These are phyloP conservation scores for Lasiurus cinereus DNA, from an alignment of 2,113 vertebrate genomes.

Conservation along the genomic window DNA sequence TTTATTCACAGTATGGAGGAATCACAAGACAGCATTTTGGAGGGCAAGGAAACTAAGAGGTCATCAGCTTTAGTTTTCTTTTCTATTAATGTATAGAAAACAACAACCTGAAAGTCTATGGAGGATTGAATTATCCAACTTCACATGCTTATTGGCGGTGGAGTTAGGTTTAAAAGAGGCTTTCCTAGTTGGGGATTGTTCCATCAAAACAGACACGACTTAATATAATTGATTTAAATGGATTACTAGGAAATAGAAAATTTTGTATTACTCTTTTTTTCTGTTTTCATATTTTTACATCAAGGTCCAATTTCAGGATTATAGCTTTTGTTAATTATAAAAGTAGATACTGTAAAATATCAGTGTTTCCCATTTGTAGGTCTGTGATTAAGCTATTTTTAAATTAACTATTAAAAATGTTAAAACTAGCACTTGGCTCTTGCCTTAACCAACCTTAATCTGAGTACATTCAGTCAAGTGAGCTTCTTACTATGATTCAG, in stretches of 20 bases:
- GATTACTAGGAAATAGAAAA: not conserved
- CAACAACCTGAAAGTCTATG: not conserved
- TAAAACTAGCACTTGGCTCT: not conserved
- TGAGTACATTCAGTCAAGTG: not conserved
- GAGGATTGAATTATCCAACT: not conserved
- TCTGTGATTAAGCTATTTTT: slow-evolving; percentile 1
- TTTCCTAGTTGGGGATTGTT: not conserved
- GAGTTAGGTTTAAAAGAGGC: not conserved
- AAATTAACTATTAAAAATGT: slow-evolving; percentile 3
- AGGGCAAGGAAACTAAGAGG: not conserved
- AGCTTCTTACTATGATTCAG: not conserved
- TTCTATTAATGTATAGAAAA: not conserved
- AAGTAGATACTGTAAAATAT: not conserved
- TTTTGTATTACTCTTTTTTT: slow-evolving; percentile 4
- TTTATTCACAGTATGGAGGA: not conserved
- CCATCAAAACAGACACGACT: not conserved
- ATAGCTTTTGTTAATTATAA: not conserved
- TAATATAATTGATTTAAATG: not conserved
- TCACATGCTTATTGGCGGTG: not conserved
- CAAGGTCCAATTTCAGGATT: not conserved
- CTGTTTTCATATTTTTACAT: not conserved
- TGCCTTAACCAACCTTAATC: not conserved
- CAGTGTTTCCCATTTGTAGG: not conserved
- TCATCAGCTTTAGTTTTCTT: not conserved
- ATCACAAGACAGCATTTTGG: not conserved